Percentiles rank a stretch among this genome's conserved stretches.
These are phyloP conservation scores for Oikopleura vanhoeffeni DNA, from an alignment of 23 tunicate species.

Conservation along the genomic window DNA sequence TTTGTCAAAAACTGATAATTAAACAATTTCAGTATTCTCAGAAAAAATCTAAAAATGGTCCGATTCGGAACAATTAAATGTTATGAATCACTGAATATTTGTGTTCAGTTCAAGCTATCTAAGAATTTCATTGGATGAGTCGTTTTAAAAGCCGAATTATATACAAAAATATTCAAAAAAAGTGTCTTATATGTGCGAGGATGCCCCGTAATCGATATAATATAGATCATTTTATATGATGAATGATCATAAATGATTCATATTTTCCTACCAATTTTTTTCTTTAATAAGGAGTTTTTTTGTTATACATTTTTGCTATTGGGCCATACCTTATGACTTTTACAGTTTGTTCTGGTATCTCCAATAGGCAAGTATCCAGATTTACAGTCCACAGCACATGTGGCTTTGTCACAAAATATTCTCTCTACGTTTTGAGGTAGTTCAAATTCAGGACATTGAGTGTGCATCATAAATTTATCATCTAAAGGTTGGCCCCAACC, in stretches of 20 bases:
- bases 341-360: background rate
- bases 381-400: background rate
- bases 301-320: background rate
- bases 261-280: no score
- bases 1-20: background rate
- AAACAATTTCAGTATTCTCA: background rate
- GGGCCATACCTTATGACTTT: background rate
- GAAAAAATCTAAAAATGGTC: background rate
- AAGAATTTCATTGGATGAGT: no score
- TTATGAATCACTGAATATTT: no score
- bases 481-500: background rate
- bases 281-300: no score
- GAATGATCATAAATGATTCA: background rate
- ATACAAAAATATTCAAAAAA: no score
- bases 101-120: no score
- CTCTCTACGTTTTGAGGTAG: background rate
- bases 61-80: no score
- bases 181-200: no score
- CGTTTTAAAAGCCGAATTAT: no score
- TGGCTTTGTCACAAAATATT: background rate
- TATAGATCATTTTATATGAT: background rate
- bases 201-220: no score
- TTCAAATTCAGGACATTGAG: background rate
- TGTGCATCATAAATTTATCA: background rate
- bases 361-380: background rate